Conservation (phyloP, 2,888 invertebrate species). For the Megalurothrips usitatus region DNA sequence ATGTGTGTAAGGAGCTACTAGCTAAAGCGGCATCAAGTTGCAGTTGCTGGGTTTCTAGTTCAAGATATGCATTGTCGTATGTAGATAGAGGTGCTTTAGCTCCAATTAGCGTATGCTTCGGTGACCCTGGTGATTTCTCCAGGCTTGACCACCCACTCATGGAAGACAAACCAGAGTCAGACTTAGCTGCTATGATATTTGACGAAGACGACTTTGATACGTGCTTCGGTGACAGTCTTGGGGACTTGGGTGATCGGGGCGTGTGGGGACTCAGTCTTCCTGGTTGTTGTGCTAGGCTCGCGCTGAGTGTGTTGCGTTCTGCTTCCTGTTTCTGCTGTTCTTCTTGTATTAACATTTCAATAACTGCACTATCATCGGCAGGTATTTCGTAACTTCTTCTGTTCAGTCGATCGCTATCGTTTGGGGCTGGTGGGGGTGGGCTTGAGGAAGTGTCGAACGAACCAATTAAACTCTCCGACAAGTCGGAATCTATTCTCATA, state of each 20-base stretch:
- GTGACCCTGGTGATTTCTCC: slow-evolving; percentile 79
- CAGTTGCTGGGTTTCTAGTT: background rate
- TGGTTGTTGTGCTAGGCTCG: slow-evolving; percentile 38
- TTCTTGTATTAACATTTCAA: slow-evolving; percentile 7
- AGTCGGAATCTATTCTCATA: slow-evolving; percentile 30
- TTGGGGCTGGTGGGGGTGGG: slow-evolving; percentile 78
- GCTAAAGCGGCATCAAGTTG: background rate
- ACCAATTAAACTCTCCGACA: slow-evolving; percentile 32
- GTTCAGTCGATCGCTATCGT: slow-evolving; percentile 47
- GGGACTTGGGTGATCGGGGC: slow-evolving; percentile 65
- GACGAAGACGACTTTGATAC: slow-evolving; percentile 53
- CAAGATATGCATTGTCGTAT: slow-evolving; percentile 12
- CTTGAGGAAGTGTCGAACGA: slow-evolving; percentile 54
- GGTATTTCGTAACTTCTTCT: background rate
- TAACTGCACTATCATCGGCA: background rate
- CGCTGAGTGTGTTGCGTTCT: slow-evolving; percentile 13
- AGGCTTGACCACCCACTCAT: slow-evolving; percentile 83
- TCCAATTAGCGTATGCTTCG: slow-evolving; percentile 51
- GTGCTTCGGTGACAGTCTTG: slow-evolving; percentile 65
- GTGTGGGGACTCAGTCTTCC: slow-evolving; percentile 60
- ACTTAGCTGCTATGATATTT: slow-evolving; percentile 69
- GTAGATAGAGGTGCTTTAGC: background rate
- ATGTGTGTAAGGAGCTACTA: background rate
- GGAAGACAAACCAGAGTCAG: slow-evolving; percentile 80
- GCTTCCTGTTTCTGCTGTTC: slow-evolving; percentile 15